Conservation (phyloP, 2,888 invertebrate genomes). For the Sturmia bella region DNA sequence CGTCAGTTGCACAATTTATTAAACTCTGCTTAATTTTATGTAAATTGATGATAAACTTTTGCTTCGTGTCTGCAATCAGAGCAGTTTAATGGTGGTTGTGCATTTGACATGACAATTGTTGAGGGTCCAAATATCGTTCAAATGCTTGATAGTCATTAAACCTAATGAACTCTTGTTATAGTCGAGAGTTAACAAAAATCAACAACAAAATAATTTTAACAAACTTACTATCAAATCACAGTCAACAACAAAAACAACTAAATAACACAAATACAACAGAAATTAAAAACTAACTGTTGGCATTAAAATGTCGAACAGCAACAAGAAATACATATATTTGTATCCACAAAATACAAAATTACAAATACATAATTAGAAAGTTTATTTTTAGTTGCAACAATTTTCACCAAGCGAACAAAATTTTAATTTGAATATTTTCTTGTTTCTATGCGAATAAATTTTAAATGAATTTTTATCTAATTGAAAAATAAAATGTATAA, state of each 20-base stretch:
- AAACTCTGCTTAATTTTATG: conserved; percentile 26
- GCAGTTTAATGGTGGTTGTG: conserved; percentile 16
- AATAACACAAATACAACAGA: conserved; percentile 1
- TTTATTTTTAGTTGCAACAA: conserved; percentile 27
- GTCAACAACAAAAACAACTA: conserved; percentile 17
- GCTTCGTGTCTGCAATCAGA: conserved; percentile 23
- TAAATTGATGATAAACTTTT: conserved; percentile 26
- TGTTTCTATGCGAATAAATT: conserved; percentile 27
- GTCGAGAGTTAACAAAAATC: not conserved
- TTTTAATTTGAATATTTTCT: conserved; percentile 28
- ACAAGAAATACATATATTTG: conserved; percentile 16
- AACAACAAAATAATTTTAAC: conserved; percentile 32
- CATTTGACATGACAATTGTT: conserved; percentile 55
- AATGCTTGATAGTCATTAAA: conserved; percentile 66
- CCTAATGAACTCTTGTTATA: conserved; percentile 61
- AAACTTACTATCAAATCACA: conserved; percentile 13
- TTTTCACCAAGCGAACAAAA: conserved; percentile 42
- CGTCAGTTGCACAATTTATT: conserved; percentile 5
- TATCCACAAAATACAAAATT: not conserved
- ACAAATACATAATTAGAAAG: conserved; percentile 64
- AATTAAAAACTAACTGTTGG: conserved; percentile 28
- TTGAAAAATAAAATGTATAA: not conserved
- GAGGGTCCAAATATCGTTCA: conserved; percentile 47
- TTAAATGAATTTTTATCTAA: conserved; percentile 15
- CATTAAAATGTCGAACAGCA: conserved; percentile 17